Conservation (phyloP, 2,888 invertebrate species). For the Pristionchus mayeri region DNA sequence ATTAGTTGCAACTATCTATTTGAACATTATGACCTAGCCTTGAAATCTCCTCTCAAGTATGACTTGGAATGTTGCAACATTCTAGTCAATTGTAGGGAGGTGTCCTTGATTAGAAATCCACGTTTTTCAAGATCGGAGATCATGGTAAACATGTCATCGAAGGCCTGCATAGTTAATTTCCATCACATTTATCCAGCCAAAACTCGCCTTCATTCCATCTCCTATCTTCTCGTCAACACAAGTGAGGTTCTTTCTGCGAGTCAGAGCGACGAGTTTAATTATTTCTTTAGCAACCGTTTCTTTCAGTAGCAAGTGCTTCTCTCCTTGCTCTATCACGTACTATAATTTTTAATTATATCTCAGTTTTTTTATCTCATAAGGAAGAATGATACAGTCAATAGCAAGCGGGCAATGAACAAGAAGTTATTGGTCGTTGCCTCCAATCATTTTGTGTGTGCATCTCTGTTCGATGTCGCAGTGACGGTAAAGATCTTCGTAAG, state of each 20-base stretch:
- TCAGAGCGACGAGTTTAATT: background rate
- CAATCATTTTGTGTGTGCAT: no score
- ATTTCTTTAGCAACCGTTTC: background rate
- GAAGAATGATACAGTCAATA: no score
- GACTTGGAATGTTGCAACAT: no score
- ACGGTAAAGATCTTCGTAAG: no score
- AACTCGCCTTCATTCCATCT: background rate
- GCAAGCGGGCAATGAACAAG: no score
- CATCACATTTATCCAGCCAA: no score
- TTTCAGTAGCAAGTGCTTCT: background rate
- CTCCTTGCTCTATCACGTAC: background rate
- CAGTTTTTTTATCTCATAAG: no score
- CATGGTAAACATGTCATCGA: background rate
- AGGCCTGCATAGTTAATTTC: background rate
- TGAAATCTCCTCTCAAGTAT: slow-evolving; percentile 6
- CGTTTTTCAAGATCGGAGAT: background rate
- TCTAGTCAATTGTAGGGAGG: no score
- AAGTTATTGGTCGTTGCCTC: no score
- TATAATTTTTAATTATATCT: background rate
- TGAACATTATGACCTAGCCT: background rate
- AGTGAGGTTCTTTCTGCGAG: background rate
- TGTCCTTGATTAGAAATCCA: background rate
- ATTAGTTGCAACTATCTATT: background rate
- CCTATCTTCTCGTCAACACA: background rate
- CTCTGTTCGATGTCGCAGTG: no score